Base-by-base conservation (phyloP, 2,797 vertebrate genomes). In the Girardinus metallicus region DNA sequence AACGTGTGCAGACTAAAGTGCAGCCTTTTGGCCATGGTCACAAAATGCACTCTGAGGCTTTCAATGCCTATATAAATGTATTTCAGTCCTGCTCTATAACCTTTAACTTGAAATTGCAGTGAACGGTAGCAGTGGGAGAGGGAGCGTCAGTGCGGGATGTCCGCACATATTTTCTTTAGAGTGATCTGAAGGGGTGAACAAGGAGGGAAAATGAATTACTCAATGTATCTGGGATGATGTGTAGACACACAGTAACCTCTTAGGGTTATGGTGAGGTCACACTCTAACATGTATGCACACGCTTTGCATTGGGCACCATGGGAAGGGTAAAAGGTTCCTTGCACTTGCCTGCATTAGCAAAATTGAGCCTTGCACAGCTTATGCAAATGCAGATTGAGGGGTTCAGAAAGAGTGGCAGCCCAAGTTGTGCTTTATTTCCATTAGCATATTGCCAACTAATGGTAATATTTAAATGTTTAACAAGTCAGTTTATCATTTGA, bases 381-480 rank as follows among this genome's bases (percentile, higher is more conserved):
- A 95, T 96, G 93, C 90, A 93, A 95, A 96, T 95, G 44, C 51
- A 81, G 87, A 86, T 89, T 82, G 82, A 53, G 75, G 78, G 87
- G 87, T 87, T 91, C 81, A 80, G 79, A 79, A 53, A 94, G 90
- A 95, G 88, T 92, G 92, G 91, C 92, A 92, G 85, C 87, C 75
- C 82, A 89, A 92, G 91, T 93, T 93, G 89, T 88, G 88, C 83
- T 84, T 92, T 92, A 93, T 87, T 55, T 10, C 83, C 89, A 94
- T 95, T 95, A 95, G 88, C 93, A 95, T 94, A 93, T 92, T 93
- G 94, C 93, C 91, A 94, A 92, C 90, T 92, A 92, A 95, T 92
- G 86, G 85, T 92, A 93, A 94, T 93, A 93, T 95, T 95, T 90
- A 94, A 92, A 94, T 88, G 91, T 92, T 91, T 92, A 91, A 94